Conservation (phyloP, 2,797 vertebrate genomes). For the Vireo griseus region DNA sequence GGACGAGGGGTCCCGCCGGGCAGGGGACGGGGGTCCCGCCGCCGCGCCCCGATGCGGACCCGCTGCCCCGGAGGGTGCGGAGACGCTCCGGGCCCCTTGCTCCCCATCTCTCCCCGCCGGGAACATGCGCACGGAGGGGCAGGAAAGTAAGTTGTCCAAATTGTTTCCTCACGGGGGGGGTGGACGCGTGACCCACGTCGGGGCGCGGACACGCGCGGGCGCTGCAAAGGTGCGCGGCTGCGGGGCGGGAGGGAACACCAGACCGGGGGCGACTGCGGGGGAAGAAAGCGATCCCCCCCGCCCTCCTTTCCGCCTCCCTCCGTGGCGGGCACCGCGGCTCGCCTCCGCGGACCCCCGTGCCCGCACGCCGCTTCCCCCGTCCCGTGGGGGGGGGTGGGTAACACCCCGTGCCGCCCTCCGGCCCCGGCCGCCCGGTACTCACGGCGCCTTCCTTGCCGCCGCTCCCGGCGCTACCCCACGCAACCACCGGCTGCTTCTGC, state of each 20-base stretch:
- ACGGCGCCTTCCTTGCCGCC: conserved; percentile 3
- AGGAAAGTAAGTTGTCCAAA: not conserved
- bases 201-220: not conserved
- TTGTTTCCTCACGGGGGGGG: not conserved
- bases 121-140: not conserved
- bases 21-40: not conserved
- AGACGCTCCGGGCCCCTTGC: not conserved
- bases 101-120: not conserved
- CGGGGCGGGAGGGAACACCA: not conserved
- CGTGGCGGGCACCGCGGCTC: not conserved
- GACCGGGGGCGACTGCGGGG: not conserved
- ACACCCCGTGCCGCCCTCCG: not conserved
- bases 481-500: conserved; percentile 70
- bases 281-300: not conserved
- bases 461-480: conserved; percentile 22
- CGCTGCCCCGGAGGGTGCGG: not conserved
- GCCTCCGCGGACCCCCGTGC: not conserved
- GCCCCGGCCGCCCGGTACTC: not conserved
- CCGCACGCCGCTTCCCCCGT: not conserved
- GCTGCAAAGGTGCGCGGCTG: not conserved
- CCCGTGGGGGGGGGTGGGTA: not conserved
- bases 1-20: not conserved
- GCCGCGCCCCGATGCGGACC: not conserved
- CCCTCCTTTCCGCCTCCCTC: not conserved
- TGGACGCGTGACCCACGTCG: not conserved